phyloP scores from a whole-genome alignment of 2,113 vertebrate genomes.

The Haliaeetus leucogaster region DNA sequence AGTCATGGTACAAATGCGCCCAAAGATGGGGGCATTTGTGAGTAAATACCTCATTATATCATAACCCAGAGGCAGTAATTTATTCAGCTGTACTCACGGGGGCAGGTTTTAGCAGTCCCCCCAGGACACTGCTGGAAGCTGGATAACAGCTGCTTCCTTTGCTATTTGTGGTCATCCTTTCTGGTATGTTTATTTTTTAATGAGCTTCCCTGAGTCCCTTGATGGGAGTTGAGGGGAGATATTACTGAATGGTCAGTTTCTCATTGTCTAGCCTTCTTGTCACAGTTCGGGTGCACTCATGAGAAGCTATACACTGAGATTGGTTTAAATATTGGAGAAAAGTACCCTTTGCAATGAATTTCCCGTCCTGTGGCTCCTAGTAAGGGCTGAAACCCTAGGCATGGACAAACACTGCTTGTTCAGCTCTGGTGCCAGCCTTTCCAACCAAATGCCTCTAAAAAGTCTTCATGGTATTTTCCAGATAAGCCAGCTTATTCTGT shows the following conservation, averaged over 20 bases:
- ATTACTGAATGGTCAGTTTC: background rate
- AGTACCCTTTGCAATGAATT: background rate
- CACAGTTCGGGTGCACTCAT: background rate
- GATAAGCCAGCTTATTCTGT: background rate
- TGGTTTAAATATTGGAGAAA: background rate
- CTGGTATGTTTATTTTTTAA: background rate
- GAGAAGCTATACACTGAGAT: background rate
- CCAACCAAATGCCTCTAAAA: background rate
- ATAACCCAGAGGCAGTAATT: constrained; percentile 27
- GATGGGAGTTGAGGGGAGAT: background rate
- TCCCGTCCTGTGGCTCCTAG: background rate
- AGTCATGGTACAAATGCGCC: background rate
- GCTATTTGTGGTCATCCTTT: background rate
- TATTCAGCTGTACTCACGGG: background rate
- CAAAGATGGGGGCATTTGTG: background rate
- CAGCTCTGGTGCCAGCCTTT: background rate
- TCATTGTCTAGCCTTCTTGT: background rate
- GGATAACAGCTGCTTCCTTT: constrained; percentile 4
- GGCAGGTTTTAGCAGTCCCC: constrained; percentile 47
- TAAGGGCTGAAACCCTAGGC: background rate
- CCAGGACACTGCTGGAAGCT: background rate
- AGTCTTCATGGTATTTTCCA: background rate
- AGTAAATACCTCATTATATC: background rate
- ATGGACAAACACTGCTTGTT: background rate
- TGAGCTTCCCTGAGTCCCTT: background rate